Base-by-base conservation (phyloP, 2,888 invertebrate genomes). In the Adela reaumurella region DNA sequence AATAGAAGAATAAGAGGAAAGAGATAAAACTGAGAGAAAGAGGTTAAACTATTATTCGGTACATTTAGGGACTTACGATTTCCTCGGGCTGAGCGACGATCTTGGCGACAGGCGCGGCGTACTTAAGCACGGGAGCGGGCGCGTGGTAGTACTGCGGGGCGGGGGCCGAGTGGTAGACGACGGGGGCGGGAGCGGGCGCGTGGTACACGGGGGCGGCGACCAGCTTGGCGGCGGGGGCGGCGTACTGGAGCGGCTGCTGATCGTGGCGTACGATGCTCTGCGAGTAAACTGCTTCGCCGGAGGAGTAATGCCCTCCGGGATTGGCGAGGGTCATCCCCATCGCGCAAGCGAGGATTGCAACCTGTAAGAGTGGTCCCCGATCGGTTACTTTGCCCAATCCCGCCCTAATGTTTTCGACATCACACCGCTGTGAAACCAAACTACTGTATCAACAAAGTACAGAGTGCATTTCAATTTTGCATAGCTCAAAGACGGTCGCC, bases 201-300 rank as follows among this genome's bases (percentile, higher is more conserved):
- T 56, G 60, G 14, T 60, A 51, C 17, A 51, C 16, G 24, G 47
- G 52, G 2, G 52, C 17, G 16, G 14, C 17, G 3, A 51, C 50
- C 43, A 47, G 19, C 49, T 49, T 10, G 43, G 51, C n/a, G 14
- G 58, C 58, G 49, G 59, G 56, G 8, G 57, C 54, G 6, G 52
- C 48, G 45, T 50, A 14, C 11, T 35, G 14, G 50, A 57, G 56
- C 17, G 55, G 57, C 41, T 54, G 58, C 51, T 69, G 67, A 55
- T 68, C 70, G 53, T 69, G 73, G 47, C 62, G 74, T 51, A 70
- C 66, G 47, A 76, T 71, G 54, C 69, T 70, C 56, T 81, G 81
- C 14, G 66, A 63, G 5, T 68, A 62, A 0, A 68, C 64, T n/a
- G 59, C 59, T 10, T 52, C 52, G 19, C 56, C 57, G n/a, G 58